These are phyloP conservation scores for Mythimna loreyi DNA, from an alignment of 2,888 invertebrate genomes.

Conservation along the genomic window DNA sequence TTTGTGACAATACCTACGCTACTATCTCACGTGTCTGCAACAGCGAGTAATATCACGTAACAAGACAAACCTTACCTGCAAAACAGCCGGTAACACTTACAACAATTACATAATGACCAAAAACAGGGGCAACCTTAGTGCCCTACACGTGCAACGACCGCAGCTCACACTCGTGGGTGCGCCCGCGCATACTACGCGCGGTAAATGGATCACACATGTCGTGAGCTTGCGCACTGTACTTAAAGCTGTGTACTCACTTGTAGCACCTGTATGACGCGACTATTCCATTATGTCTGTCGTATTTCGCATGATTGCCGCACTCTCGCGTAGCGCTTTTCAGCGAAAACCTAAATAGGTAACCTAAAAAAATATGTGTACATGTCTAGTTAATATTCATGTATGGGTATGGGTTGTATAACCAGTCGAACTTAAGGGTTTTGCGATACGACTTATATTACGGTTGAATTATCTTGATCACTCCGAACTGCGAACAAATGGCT, in stretches of 20 bases:
- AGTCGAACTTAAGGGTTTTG: neutral
- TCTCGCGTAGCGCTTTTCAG: neutral
- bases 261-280: neutral
- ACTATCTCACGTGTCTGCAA: neutral
- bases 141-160: constrained; percentile 49
- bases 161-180: constrained; percentile 59
- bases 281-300: neutral
- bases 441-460: too few relatives aligned
- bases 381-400: neutral
- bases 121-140: constrained; percentile 51
- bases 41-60: constrained; percentile 7
- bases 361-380: neutral
- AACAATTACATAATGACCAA: constrained; percentile 46
- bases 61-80: neutral
- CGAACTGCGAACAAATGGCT: too few relatives aligned
- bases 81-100: constrained; percentile 21
- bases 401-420: neutral
- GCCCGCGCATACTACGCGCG: constrained; percentile 51
- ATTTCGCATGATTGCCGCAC: neutral
- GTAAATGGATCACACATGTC: constrained; percentile 59
- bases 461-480: too few relatives aligned
- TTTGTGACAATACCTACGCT: neutral
- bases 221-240: constrained; percentile 30
- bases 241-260: constrained; percentile 10
- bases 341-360: neutral